Evolutionary conservation across 1,140 invertebrate genomes (phyloP).

Genomic region (Danaus melanippus): DNA sequence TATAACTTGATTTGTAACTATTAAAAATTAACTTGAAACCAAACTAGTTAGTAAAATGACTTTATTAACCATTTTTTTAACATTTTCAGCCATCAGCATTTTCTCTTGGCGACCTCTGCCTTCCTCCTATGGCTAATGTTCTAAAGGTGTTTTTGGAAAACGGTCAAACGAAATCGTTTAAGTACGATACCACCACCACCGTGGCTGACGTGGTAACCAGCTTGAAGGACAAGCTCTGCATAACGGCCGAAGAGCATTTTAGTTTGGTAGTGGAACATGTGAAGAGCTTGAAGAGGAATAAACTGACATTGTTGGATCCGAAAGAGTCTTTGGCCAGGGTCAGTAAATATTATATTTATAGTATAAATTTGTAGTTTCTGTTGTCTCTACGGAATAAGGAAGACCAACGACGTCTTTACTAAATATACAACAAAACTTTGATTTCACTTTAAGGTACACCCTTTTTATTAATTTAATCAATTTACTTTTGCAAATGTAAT

Average conservation of each 20-base stretch:
- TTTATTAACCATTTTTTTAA: constrained; percentile 4
- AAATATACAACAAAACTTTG: no score
- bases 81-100: constrained; percentile 80
- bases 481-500: no score
- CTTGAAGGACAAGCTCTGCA: constrained; percentile 87
- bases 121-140: constrained; percentile 93
- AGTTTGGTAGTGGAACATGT: constrained; percentile 92
- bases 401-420: no score
- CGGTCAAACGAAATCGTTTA: constrained; percentile 96
- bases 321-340: constrained; percentile 89
- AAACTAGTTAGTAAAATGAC: no score
- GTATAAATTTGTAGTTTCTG: no score
- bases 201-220: constrained; percentile 90
- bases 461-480: no score
- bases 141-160: constrained; percentile 95
- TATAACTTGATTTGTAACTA: no score
- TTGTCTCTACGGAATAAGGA: no score
- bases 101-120: constrained; percentile 83
- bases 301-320: constrained; percentile 87
- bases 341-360: constrained; percentile 19
- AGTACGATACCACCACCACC: constrained; percentile 91
- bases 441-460: no score
- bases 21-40: no score
- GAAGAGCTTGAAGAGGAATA: constrained; percentile 87
- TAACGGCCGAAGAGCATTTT: constrained; percentile 87